Percentiles rank a stretch among this genome's conserved stretches.
Evolutionary conservation across 2,113 vertebrate genomes (phyloP).

Genomic region (Thymallus thymallus): DNA sequence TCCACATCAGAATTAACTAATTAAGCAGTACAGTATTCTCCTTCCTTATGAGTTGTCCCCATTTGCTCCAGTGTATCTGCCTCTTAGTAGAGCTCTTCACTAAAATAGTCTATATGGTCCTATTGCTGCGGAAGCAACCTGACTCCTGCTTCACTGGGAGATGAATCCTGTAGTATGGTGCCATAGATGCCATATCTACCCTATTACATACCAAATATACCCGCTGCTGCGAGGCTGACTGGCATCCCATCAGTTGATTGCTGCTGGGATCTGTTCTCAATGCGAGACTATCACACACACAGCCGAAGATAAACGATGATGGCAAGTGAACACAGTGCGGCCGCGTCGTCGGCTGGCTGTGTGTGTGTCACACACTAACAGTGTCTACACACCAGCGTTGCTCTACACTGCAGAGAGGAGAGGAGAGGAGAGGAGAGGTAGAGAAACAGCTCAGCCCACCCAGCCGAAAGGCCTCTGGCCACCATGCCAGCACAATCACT

Average conservation of each 20-base stretch:
- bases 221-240: conserved; percentile 20
- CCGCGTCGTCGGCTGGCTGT: conserved; percentile 10
- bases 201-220: neutral
- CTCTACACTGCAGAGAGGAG: neutral
- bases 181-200: neutral
- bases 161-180: too few species aligned
- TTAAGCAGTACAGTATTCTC: neutral
- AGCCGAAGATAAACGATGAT: conserved; percentile 26
- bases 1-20: too few species aligned
- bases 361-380: conserved; percentile 29
- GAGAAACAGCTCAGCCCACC: conserved; percentile 30
- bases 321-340: conserved; percentile 26
- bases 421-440: conserved; percentile 7
- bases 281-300: neutral
- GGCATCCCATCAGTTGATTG: conserved; percentile 38
- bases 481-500: conserved; percentile 74
- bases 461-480: conserved; percentile 70
- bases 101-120: too few species aligned
- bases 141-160: too few species aligned
- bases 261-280: conserved; percentile 20
- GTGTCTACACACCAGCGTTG: conserved; percentile 51
- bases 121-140: too few species aligned
- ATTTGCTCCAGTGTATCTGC: neutral
- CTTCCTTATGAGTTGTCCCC: neutral
- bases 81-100: too few species aligned